These are phyloP conservation scores for Carassius carassius DNA, from an alignment of 2,113 vertebrate genomes.

Conservation along the genomic window DNA sequence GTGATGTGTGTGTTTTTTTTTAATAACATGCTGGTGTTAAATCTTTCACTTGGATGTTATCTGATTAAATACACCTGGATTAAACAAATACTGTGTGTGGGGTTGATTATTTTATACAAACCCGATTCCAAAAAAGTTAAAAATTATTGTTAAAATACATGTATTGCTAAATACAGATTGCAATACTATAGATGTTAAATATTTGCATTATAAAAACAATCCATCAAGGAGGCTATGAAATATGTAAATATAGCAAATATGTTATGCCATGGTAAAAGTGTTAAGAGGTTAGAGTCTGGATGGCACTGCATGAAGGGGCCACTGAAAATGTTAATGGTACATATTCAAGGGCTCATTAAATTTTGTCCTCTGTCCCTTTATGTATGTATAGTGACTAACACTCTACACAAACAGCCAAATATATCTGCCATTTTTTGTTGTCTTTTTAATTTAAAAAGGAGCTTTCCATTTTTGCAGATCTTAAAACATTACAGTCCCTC, in stretches of 20 bases:
- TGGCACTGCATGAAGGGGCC: background rate
- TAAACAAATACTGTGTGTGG: too few relatives aligned
- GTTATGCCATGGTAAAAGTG: background rate
- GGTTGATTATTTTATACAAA: too few relatives aligned
- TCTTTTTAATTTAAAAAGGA: slow-evolving; percentile 31
- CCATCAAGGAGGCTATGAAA: background rate
- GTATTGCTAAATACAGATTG: background rate
- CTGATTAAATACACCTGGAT: too few relatives aligned
- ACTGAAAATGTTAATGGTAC: background rate
- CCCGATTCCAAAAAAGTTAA: too few relatives aligned
- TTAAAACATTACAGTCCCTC: slow-evolving; percentile 36
- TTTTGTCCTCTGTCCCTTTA: slow-evolving; percentile 38
- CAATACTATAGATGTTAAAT: background rate
- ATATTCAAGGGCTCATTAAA: slow-evolving; percentile 51
- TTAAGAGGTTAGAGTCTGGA: background rate
- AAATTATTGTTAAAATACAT: too few relatives aligned
- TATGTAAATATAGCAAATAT: background rate
- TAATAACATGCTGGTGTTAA: too few relatives aligned
- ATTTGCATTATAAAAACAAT: background rate
- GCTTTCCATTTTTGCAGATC: slow-evolving; percentile 42
- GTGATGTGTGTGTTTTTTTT: too few relatives aligned
- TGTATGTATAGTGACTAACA: slow-evolving; percentile 24
- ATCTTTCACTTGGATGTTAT: too few relatives aligned
- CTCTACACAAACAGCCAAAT: slow-evolving; percentile 4
- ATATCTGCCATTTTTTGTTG: slow-evolving; percentile 14